Conservation (phyloP, 2,797 vertebrate genomes). For the Aplochiton taeniatus region DNA sequence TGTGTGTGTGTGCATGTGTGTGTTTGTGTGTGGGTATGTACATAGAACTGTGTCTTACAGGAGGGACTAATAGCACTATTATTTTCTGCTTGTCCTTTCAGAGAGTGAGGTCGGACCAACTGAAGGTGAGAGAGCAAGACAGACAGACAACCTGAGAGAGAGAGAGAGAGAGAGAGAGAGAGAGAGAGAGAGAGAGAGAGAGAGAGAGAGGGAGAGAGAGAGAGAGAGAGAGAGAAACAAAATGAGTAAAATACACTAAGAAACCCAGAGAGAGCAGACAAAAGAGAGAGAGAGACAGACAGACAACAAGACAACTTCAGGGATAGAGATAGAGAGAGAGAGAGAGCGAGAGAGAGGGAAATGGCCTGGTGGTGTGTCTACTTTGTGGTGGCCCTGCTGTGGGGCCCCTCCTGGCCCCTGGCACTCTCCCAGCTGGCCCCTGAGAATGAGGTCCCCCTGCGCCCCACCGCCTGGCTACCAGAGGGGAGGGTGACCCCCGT, state of each 20-base stretch:
- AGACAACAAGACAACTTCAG: too few species aligned
- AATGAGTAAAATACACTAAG: not conserved
- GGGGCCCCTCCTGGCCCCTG: constrained; percentile 44
- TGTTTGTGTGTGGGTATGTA: not conserved
- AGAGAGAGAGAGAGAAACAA: not conserved
- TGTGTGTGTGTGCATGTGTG: too few species aligned
- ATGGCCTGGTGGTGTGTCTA: constrained; percentile 57
- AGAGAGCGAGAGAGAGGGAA: constrained; percentile 34
- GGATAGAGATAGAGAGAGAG: constrained; percentile 1
- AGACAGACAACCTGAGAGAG: not conserved
- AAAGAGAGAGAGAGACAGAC: constrained; percentile 26
- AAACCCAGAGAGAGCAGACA: too few species aligned
- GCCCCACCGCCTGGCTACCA: constrained; percentile 77
- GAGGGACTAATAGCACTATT: too few species aligned
- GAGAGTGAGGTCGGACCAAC: too few species aligned
- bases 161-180: not conserved
- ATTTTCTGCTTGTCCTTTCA: too few species aligned
- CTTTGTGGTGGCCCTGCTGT: constrained; percentile 56
- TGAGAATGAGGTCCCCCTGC: constrained; percentile 81
- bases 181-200: constrained; percentile 6
- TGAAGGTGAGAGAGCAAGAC: too few species aligned
- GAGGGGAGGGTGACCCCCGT: constrained; percentile 81
- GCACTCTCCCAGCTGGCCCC: constrained; percentile 52
- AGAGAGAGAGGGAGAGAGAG: not conserved
- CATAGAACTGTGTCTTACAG: too few species aligned